A percentile compares a stretch with the other conserved stretches of the same genome.
These are phyloP conservation scores for Himalopsyche phryganea DNA, from an alignment of 1,140 invertebrate genomes.

Conservation along the genomic window DNA sequence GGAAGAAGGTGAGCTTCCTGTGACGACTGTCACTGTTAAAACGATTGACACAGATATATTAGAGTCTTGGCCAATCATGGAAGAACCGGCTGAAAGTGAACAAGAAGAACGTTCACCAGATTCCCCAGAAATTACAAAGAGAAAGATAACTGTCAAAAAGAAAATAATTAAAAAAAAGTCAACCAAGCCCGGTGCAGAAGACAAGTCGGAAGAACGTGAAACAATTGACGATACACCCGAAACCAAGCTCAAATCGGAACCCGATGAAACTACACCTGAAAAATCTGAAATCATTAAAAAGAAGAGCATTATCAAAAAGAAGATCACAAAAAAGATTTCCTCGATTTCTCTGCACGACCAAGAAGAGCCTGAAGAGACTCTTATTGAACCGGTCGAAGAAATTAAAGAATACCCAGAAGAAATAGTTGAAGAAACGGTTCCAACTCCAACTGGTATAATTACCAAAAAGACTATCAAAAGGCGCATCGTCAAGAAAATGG, in stretches of 20 bases:
- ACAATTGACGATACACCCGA: too few relatives aligned
- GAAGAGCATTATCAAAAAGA: constrained; percentile 16
- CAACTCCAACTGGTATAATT: constrained; percentile 16
- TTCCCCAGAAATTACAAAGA: too few relatives aligned
- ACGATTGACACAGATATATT: too few relatives aligned
- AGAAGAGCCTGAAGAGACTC: constrained; percentile 33
- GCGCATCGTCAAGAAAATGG: constrained; percentile 37
- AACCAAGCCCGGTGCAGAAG: too few relatives aligned
- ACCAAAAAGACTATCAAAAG: constrained; percentile 38
- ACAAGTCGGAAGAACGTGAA: too few relatives aligned
- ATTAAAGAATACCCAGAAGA: constrained; percentile 11
- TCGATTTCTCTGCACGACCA: too few relatives aligned
- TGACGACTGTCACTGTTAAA: constrained; percentile 18
- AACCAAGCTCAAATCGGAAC: too few relatives aligned
- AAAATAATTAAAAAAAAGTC: too few relatives aligned
- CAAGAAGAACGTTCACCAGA: too few relatives aligned
- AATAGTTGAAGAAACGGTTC: constrained; percentile 9
- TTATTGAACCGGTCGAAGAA: constrained; percentile 28
- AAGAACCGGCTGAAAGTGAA: too few relatives aligned
- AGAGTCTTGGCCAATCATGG: too few relatives aligned
- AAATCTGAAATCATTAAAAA: constrained; percentile 11
- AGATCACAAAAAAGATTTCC: constrained; percentile 16
- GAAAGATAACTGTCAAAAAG: too few relatives aligned
- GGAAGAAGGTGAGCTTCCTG: constrained; percentile 41
- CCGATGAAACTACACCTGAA: constrained; percentile 9